Conservation (phyloP, 2,797 vertebrate genomes). For the Hippoglossus hippoglossus region DNA sequence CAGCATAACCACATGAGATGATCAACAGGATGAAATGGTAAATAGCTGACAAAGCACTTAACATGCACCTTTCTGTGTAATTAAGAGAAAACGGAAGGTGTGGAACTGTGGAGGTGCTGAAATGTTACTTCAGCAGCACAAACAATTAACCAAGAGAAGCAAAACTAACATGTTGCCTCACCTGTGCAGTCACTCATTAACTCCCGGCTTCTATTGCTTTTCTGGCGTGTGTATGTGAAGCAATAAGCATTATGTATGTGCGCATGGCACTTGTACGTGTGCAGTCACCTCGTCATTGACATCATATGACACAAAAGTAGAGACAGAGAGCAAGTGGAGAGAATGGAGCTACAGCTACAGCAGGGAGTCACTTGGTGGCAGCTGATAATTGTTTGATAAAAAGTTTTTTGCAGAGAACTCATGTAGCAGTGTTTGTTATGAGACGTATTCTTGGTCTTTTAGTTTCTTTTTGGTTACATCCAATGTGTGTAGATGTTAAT, state of each 20-base stretch:
- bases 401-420: neutral
- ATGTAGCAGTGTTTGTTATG: conserved; percentile 5
- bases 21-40: neutral
- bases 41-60: neutral
- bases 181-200: conserved; percentile 22
- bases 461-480: conserved; percentile 2
- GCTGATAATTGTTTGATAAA: neutral
- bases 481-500: neutral
- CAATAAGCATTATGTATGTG: conserved; percentile 36
- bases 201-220: conserved; percentile 39
- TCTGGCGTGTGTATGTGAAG: conserved; percentile 37
- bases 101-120: neutral
- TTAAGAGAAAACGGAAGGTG: neutral
- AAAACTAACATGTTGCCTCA: conserved; percentile 1
- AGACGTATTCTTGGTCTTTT: conserved; percentile 1
- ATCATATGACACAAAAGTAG: conserved; percentile 75
- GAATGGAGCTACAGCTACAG: conserved; percentile 68
- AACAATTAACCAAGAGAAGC: neutral
- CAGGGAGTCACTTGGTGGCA: conserved; percentile 44
- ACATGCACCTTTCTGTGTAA: neutral
- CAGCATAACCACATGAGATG: neutral
- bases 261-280: conserved; percentile 60
- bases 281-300: conserved; percentile 51
- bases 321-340: conserved; percentile 80
- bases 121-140: neutral